Base-by-base conservation (phyloP, 1,140 invertebrate species). In the Drosophila rhopaloa region DNA sequence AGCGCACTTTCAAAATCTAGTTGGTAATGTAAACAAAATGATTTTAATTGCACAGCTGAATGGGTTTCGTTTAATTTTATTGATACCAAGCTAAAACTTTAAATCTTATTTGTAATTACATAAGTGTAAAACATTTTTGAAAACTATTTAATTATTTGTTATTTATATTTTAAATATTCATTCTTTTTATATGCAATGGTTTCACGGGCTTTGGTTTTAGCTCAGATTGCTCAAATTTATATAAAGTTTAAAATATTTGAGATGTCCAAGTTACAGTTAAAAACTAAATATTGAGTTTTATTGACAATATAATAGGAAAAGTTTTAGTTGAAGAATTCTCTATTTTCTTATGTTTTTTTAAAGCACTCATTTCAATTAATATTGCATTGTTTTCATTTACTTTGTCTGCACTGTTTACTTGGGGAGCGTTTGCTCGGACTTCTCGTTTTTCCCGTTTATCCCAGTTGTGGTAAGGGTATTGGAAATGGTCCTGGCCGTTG, bases 331-430 rank as follows among this genome's bases (percentile, higher is more conserved):
- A 2, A 32, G 29, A 32, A 32, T 7, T 32, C 29, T 32, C 29
- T 32, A 4, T 32, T 32, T 6, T 32, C 29, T 6, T 32, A 41
- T 56, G 40, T 55, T 46, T 61, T 74, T 51, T n/a, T 57, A 44
- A 14, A 27, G 19, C 51, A 55, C 56, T 61, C 74, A 84, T 91
- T 91, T 84, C 89, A 91, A 91, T 91, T 91, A 91, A 91, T 89
- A 91, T 79, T 91, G 80, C 79, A 91, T 89, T 91, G 89, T 91
- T 91, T 91, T 91, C 88, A 81, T 91, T 85, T 79, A 86, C 77
- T 85, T 81, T 84, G 88, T 85, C 61, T 72, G 66, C 43, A 53
- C 41, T 91, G 88, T 91, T 91, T 88, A 91, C 84, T 91, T 91
- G 74, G 89, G 88, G 50, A 62, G 56, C 58, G 51, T 65, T 79